phyloP scores from a whole-genome alignment of 2,797 vertebrate species.

The Sternarchorhynchus goeldii region DNA sequence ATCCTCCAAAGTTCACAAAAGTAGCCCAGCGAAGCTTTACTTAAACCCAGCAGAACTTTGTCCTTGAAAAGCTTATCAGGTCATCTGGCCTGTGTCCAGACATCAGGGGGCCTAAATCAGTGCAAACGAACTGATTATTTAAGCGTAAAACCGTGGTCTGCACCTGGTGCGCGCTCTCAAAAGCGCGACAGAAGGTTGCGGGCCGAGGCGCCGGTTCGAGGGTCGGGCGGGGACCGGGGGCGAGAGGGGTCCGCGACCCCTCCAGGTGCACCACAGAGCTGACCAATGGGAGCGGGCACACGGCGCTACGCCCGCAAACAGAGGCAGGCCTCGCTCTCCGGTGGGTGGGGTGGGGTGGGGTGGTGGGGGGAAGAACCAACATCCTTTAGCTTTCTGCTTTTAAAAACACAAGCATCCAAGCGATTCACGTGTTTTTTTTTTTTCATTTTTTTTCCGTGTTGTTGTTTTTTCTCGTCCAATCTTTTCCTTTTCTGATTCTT shows the following conservation, averaged over 20 bases:
- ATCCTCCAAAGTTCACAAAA: conserved; percentile 50
- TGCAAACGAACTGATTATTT: conserved; percentile 71
- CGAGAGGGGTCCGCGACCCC: conserved; percentile 64
- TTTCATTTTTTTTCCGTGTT: background rate
- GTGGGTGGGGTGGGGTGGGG: no score
- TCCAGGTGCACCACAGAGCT: conserved; percentile 66
- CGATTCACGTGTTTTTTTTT: conserved; percentile 28
- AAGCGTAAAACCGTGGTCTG: conserved; percentile 66
- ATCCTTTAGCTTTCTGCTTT: conserved; percentile 61
- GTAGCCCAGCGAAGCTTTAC: conserved; percentile 46
- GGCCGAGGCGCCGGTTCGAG: conserved; percentile 57
- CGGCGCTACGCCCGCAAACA: conserved; percentile 51
- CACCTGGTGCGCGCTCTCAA: conserved; percentile 74
- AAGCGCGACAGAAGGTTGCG: conserved; percentile 67
- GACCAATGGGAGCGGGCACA: conserved; percentile 53
- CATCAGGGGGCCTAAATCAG: conserved; percentile 68
- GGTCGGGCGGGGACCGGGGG: conserved; percentile 54
- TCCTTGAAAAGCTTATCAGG: conserved; percentile 60
- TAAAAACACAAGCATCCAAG: conserved; percentile 50
- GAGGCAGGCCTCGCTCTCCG: conserved; percentile 45
- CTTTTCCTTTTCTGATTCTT: conserved; percentile 6
- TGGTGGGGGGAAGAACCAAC: conserved; percentile 29
- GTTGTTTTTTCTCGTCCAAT: no score
- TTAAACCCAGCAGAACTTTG: conserved; percentile 49
- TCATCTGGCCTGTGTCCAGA: conserved; percentile 65